Base-by-base conservation (phyloP, 2,113 vertebrate species). In the Monopterus albus region DNA sequence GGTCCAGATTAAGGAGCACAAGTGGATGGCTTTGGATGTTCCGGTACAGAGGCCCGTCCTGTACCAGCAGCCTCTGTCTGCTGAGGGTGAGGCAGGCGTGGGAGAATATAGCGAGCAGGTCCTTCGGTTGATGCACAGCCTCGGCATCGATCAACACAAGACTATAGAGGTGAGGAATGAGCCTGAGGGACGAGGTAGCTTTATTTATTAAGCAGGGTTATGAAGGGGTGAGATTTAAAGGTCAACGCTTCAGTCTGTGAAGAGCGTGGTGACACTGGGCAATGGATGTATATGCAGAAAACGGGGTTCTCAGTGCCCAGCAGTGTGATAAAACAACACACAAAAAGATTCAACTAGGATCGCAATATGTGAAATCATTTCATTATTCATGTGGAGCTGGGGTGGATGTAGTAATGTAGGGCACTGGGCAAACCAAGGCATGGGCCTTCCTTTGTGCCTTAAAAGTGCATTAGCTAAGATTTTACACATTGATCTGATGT, bases 121-220 rank as follows among this genome's bases (percentile, higher is more conserved):
- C 45, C 89, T 99, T 15, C 91, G 98, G 43, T 84, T 99, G 49
- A 99, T 99, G 98, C 97, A 99, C 89, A 97, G 96, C 91, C 95
- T 99, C 55, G 98, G 98, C 70, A 96, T 99, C 52, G 98, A 99
- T 89, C 97, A 98, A 67, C 96, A 98, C 87, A 99, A 99, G 89
- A 99, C 98, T 0, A 75, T 97, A 38, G 98, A 99, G 96, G 98
- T 99, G 92, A 94, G 89, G 36, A 59, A 14, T 3, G 2, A 53
- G 21, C 50, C 23, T 23, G 35, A 7, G 28, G 29, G 28, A 52
- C 23, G 43, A 21, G 38, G 10, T 6, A 0, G 11, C 25, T 38
- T 45, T 50, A 60, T 66, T 51, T 65, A 23, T 75, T 49, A 17
- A 47, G 2, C 10, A 28, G 39, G 38, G 28, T 7, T 20, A 17